These are phyloP conservation scores for Trachelus troglodyta DNA, from an alignment of 2,888 invertebrate genomes.

Conservation along the genomic window DNA sequence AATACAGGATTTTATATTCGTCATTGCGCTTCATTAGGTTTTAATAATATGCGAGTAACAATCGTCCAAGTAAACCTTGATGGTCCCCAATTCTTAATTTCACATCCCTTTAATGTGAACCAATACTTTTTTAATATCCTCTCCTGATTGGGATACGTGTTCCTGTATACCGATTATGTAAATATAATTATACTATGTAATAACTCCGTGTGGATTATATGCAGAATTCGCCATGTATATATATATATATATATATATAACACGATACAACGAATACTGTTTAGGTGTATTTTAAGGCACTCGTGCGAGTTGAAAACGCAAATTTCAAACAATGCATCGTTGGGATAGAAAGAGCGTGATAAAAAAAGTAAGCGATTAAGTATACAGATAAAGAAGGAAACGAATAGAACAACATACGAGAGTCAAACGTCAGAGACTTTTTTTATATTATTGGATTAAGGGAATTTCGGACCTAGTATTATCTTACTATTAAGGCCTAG, in stretches of 20 bases:
- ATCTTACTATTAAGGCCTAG: no score
- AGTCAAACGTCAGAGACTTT: neutral
- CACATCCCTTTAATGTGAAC: neutral
- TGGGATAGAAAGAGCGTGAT: constrained; percentile 8
- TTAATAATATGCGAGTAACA: constrained; percentile 8
- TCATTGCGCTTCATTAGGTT: constrained; percentile 10
- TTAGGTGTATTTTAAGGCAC: constrained; percentile 58
- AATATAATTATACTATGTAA: constrained; percentile 16
- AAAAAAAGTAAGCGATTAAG: constrained; percentile 35
- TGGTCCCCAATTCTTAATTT: neutral
- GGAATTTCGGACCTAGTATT: neutral
- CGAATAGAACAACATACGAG: constrained; percentile 17
- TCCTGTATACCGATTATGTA: constrained; percentile 15
- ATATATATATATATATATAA: constrained; percentile 30
- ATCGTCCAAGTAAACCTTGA: constrained; percentile 19
- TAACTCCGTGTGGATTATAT: constrained; percentile 18
- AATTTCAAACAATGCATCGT: constrained; percentile 35
- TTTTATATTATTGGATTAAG: constrained; percentile 9
- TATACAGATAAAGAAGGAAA: constrained; percentile 37
- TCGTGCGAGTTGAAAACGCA: constrained; percentile 52
- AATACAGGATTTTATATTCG: constrained; percentile 20
- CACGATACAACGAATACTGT: constrained; percentile 48
- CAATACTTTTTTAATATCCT: constrained; percentile 23
- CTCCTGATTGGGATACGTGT: constrained; percentile 13
- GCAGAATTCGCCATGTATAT: constrained; percentile 12